A percentile compares a stretch with the other conserved stretches of the same genome.
Conservation (phyloP, 2,113 vertebrate species). For the Cranoglanis bouderius region DNA sequence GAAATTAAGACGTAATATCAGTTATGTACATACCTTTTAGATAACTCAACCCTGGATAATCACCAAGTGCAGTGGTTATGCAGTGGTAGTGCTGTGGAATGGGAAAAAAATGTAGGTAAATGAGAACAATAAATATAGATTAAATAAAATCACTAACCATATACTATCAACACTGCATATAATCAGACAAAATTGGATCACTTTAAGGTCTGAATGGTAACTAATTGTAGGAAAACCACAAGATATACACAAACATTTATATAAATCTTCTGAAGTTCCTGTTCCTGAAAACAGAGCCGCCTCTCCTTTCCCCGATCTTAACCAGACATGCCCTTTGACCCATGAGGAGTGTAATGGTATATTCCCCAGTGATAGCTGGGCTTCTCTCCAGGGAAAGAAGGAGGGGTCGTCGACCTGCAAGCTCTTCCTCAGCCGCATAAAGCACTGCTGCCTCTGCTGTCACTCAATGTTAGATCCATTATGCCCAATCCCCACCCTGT, state of each 20-base stretch:
- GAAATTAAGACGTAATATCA: background rate
- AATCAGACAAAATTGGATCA: background rate
- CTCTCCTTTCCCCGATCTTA: background rate
- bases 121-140: background rate
- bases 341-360: conserved; percentile 19
- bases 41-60: background rate
- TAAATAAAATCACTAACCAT: background rate
- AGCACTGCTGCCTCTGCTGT: conserved; percentile 47
- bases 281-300: background rate
- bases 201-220: background rate
- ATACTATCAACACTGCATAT: background rate
- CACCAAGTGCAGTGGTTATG: background rate
- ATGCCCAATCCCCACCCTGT: conserved; percentile 50
- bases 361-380: conserved; percentile 33
- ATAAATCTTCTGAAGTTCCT: conserved; percentile 1
- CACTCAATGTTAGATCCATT: conserved; percentile 59
- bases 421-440: conserved; percentile 37
- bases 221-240: background rate
- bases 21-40: background rate
- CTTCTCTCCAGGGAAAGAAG: conserved; percentile 37
- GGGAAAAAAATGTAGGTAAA: background rate
- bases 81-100: too few relatives aligned
- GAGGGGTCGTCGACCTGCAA: conserved; percentile 43
- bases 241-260: background rate
- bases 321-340: conserved; percentile 47